These are phyloP conservation scores for Probaryconus sp. DNA, from an alignment of 1,140 invertebrate genomes.

Conservation along the genomic window DNA sequence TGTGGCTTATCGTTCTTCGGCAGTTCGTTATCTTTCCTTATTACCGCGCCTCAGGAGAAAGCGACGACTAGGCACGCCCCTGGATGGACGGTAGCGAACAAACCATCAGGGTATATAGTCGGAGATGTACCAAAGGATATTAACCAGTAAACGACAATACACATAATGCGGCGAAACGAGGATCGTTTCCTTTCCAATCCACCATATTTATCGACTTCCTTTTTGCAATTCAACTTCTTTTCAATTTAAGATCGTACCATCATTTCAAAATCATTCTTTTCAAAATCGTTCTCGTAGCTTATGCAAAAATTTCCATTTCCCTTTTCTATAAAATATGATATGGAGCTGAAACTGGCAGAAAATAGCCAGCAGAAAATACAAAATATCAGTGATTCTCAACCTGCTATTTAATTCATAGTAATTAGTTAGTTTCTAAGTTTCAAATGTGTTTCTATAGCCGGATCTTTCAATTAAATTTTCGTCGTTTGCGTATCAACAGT, in stretches of 20 bases:
- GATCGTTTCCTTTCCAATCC: slow-evolving; percentile 49
- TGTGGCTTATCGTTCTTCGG: slow-evolving; percentile 37
- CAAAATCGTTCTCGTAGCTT: too few relatives aligned
- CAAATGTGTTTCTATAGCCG: too few relatives aligned
- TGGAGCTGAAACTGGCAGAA: too few relatives aligned
- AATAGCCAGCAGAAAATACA: too few relatives aligned
- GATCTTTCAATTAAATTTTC: too few relatives aligned
- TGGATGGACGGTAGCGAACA: slow-evolving; percentile 57
- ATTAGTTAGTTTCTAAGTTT: too few relatives aligned
- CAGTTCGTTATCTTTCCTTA: slow-evolving; percentile 55
- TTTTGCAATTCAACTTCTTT: slow-evolving; percentile 36
- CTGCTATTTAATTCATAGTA: too few relatives aligned
- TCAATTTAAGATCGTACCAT: slow-evolving; percentile 23
- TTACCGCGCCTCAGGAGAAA: slow-evolving; percentile 59
- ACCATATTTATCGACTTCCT: slow-evolving; percentile 56
- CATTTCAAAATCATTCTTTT: too few relatives aligned
- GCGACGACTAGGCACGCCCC: slow-evolving; percentile 57
- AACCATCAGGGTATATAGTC: slow-evolving; percentile 57
- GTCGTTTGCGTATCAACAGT: too few relatives aligned
- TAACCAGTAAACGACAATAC: slow-evolving; percentile 57
- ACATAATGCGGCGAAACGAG: slow-evolving; percentile 47
- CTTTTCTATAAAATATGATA: too few relatives aligned
- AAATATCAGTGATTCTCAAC: too few relatives aligned
- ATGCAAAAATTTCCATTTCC: too few relatives aligned
- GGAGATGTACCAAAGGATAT: slow-evolving; percentile 61